Percentiles rank a stretch among this genome's conserved stretches.
Evolutionary conservation across 1,140 invertebrate species (phyloP).

Genomic region (Lasioglossum albipes): DNA sequence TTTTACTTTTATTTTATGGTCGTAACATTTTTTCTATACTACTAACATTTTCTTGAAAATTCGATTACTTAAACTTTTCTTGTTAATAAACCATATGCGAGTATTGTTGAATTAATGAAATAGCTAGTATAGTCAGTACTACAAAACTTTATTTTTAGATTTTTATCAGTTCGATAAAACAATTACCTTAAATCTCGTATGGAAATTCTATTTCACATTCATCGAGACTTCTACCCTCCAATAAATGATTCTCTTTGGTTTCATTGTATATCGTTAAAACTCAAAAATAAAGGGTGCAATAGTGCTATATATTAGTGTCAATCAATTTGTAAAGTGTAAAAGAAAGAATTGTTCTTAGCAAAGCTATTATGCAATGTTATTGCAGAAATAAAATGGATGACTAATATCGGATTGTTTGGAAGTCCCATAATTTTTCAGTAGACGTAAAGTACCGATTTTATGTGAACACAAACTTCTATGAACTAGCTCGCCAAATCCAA

Average conservation of each 20-base stretch:
- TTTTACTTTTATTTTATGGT: constrained; percentile 35
- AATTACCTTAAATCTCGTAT: constrained; percentile 20
- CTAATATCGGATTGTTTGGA: constrained; percentile 1
- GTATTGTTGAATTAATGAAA: constrained; percentile 15
- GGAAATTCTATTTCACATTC: constrained; percentile 9
- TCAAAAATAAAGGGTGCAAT: constrained; percentile 14
- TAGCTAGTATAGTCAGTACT: not conserved
- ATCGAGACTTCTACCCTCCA: constrained; percentile 27
- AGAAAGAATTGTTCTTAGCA: constrained; percentile 2
- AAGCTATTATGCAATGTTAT: constrained; percentile 31
- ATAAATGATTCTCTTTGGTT: constrained; percentile 11
- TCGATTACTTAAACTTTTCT: constrained; percentile 1
- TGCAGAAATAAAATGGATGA: constrained; percentile 17
- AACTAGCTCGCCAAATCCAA: too few relatives aligned
- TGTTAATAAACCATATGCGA: constrained; percentile 18
- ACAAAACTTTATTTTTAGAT: not conserved
- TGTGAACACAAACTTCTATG: too few relatives aligned
- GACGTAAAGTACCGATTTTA: not conserved
- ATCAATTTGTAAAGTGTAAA: constrained; percentile 25
- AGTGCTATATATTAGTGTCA: constrained; percentile 21
- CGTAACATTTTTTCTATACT: constrained; percentile 6
- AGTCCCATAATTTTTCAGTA: constrained; percentile 42
- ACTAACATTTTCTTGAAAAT: constrained; percentile 17
- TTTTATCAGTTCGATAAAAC: constrained; percentile 1
- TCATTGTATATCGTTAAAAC: not conserved